Evolutionary conservation across 2,797 vertebrate genomes (phyloP).

Genomic region (Monodelphis domestica): DNA sequence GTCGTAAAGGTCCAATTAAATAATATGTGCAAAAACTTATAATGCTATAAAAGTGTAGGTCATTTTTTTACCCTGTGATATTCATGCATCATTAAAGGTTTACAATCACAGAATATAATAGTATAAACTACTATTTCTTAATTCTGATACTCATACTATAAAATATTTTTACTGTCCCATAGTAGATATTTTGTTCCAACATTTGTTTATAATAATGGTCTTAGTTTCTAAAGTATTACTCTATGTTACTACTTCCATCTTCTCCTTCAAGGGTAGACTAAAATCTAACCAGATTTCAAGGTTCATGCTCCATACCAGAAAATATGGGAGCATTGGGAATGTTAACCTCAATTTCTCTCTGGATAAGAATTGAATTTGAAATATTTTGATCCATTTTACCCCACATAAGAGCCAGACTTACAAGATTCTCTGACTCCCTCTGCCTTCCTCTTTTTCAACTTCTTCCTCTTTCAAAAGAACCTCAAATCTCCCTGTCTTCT

Average conservation of each 20-base stretch:
- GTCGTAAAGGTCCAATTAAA: not conserved
- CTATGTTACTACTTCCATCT: not conserved
- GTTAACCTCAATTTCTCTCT: too few species aligned
- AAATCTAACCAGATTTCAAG: not conserved
- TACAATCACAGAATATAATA: not conserved
- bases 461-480: too few species aligned
- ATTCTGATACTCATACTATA: not conserved
- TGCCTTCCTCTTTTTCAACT: too few species aligned
- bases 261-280: not conserved
- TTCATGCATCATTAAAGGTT: not conserved
- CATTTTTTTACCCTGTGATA: not conserved
- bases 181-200: not conserved
- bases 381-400: too few species aligned
- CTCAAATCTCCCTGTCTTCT: not conserved
- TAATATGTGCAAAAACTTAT: not conserved
- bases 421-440: too few species aligned
- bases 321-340: not conserved
- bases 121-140: not conserved
- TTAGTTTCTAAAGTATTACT: not conserved
- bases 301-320: not conserved
- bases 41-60: not conserved
- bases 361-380: too few species aligned
- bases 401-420: too few species aligned
- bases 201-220: not conserved
- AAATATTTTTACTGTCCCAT: not conserved